Conservation (phyloP, 2,113 vertebrate species). For the Brevimyrus niger region DNA sequence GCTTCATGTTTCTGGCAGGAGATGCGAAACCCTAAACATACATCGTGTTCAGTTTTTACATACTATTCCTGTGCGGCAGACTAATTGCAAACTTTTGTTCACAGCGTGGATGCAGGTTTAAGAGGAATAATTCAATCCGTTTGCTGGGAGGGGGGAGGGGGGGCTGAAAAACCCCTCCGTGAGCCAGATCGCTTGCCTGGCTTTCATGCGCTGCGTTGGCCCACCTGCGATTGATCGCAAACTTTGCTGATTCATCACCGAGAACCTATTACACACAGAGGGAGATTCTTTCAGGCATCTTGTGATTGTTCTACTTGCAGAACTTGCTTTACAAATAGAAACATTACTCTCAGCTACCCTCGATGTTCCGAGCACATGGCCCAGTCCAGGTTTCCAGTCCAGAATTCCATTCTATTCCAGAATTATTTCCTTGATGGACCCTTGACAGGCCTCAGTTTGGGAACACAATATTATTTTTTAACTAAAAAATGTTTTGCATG, state of each 20-base stretch:
- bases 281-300: background rate
- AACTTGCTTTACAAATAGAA: background rate
- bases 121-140: background rate
- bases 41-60: constrained; percentile 22
- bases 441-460: background rate
- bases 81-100: constrained; percentile 19
- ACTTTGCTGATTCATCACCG: constrained; percentile 17
- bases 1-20: background rate
- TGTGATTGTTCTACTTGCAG: background rate
- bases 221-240: background rate
- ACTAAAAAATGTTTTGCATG: background rate
- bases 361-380: background rate
- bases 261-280: background rate
- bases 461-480: background rate
- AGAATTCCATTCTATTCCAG: background rate
- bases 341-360: background rate
- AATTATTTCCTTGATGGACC: background rate
- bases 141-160: background rate
- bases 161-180: background rate
- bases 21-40: constrained; percentile 22
- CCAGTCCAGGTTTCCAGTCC: background rate
- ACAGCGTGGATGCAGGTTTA: constrained; percentile 6
- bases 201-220: constrained; percentile 3
- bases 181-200: constrained; percentile 7
- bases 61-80: background rate